Percentiles rank a stretch among this genome's conserved stretches.
These are phyloP conservation scores for Mactromeris polynyma DNA, from an alignment of 2,888 invertebrate genomes.

Conservation along the genomic window DNA sequence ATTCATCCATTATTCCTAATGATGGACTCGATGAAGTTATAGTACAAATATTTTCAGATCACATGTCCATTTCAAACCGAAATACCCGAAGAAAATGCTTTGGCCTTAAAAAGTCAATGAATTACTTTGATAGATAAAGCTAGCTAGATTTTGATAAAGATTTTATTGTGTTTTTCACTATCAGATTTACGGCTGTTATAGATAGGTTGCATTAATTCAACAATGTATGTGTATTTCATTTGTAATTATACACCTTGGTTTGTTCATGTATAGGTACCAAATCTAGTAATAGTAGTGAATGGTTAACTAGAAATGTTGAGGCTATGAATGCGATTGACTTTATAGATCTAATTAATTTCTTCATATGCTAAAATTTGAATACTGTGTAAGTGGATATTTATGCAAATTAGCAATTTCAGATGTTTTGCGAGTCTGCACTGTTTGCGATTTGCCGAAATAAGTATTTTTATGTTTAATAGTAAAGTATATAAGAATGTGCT, in stretches of 20 bases:
- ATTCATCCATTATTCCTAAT: background rate
- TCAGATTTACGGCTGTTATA: slow-evolving; percentile 4
- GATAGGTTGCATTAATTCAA: slow-evolving; percentile 6
- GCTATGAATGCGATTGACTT: background rate
- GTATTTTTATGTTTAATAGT: no score
- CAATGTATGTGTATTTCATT: background rate
- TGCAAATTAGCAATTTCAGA: no score
- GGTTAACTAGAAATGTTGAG: background rate
- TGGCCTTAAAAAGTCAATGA: slow-evolving; percentile 5
- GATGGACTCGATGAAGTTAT: background rate
- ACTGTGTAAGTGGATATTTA: no score
- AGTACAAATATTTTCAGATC: background rate
- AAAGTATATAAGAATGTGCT: no score
- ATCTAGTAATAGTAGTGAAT: background rate
- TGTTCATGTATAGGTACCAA: background rate
- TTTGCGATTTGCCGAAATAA: no score
- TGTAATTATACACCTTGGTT: background rate
- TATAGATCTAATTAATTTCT: no score
- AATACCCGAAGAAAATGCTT: background rate
- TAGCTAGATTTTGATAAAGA: slow-evolving; percentile 22
- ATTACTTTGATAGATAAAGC: background rate
- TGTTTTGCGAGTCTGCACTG: no score
- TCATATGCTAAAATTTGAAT: no score
- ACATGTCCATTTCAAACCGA: background rate
- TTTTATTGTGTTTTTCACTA: slow-evolving; percentile 21